Evolutionary conservation across 2,797 vertebrate species (phyloP), one percentile per base, ranked within the genome.

Genomic region (Poecilia velifera): DNA sequence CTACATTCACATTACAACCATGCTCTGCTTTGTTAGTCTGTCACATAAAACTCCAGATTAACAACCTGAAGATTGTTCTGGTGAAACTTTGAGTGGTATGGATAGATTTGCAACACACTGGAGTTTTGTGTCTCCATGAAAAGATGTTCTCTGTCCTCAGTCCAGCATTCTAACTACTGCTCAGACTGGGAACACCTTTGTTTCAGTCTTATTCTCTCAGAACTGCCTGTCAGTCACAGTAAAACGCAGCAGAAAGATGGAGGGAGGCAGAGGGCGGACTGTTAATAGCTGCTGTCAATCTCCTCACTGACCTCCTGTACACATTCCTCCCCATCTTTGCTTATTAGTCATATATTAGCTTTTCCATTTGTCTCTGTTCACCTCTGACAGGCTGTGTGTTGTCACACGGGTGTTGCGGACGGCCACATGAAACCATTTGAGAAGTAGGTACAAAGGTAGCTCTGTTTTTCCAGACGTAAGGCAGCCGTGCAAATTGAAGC

Each of bases 261-360:
- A 71, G 68, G 49, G 64, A 64, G 82, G 70, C 28, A 34, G 73
- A 74, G 75, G 79, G 81, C 77, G 68, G 6, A n/a, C 31, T 39
- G 72, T 83, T 91, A 93, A 93, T 91, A 90, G 88, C 87, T 87
- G 80, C 91, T 87, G 93, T 94, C 94, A 92, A 72, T 90, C 89
- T 87, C 82, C 72, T 75, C 87, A 70, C 77, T 85, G 86, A 91
- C 85, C 86, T 93, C 90, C 88, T 3, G 76, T 59, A 74, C 86
- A 91, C 90, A 93, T 91, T 92, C 92, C 87, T 87, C 81, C 81
- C 83, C 80, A 84, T 87, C 87, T 89, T 88, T 90, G 86, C 94
- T 93, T 93, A 94, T 90, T 91, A 93, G 90, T 87, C 72, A 55
- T 92, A 88, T 91, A 94, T 94, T 92, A 93, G 89, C 85, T 91